Percentiles rank a stretch among this genome's conserved stretches.
These are phyloP conservation scores for Etheostoma nigrum DNA, from an alignment of 2,797 vertebrate species.

Conservation along the genomic window DNA sequence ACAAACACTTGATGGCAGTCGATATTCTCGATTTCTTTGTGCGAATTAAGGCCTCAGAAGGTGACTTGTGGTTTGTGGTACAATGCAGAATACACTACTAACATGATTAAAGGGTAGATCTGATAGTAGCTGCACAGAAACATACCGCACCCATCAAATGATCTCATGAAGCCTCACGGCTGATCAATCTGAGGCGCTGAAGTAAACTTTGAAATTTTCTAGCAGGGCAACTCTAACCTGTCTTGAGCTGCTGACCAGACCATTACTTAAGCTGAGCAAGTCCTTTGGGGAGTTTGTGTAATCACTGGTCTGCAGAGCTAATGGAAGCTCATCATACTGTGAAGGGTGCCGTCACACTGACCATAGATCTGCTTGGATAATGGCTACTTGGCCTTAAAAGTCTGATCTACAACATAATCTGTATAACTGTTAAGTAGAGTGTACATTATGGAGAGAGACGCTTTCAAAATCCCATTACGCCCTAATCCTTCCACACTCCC, in stretches of 20 bases:
- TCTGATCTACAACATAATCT: slow-evolving; percentile 89
- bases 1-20: slow-evolving; percentile 63
- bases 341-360: slow-evolving; percentile 83
- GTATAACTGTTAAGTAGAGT: slow-evolving; percentile 88
- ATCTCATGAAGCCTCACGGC: slow-evolving; percentile 40
- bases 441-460: slow-evolving; percentile 86
- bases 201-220: slow-evolving; percentile 74
- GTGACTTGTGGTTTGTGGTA: slow-evolving; percentile 74
- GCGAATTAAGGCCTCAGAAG: slow-evolving; percentile 58
- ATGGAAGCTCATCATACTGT: slow-evolving; percentile 85
- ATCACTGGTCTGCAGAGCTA: slow-evolving; percentile 84
- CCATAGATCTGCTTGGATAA: slow-evolving; percentile 85
- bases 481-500: slow-evolving; percentile 87
- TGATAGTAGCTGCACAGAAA: slow-evolving; percentile 59
- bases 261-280: slow-evolving; percentile 81
- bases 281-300: slow-evolving; percentile 81
- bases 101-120: slow-evolving; percentile 70
- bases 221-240: slow-evolving; percentile 70
- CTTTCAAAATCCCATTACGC: slow-evolving; percentile 90
- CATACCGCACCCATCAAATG: slow-evolving; percentile 43
- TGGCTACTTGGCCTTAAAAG: slow-evolving; percentile 89
- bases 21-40: slow-evolving; percentile 53
- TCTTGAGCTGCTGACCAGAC: slow-evolving; percentile 79
- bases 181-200: slow-evolving; percentile 64
- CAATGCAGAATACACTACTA: slow-evolving; percentile 71